These are phyloP conservation scores for Tetraneura akinire DNA, from an alignment of 1,140 invertebrate genomes.

Conservation along the genomic window DNA sequence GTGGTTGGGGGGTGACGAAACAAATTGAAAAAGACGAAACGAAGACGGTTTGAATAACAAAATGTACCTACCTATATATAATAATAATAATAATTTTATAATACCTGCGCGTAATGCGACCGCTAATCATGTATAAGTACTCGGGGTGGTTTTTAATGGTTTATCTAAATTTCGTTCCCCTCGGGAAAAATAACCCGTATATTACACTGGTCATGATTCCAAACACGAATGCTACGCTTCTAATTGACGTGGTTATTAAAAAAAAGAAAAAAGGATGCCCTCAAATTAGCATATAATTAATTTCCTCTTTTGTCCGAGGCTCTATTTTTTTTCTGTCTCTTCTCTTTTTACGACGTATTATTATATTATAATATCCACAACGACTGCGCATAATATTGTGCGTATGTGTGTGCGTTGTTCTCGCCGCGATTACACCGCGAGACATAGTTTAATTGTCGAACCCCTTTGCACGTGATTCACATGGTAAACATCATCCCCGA, in stretches of 20 bases:
- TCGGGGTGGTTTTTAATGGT: neutral
- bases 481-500: slow-evolving; percentile 22
- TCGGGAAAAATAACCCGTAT: neutral
- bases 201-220: neutral
- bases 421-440: slow-evolving; percentile 23
- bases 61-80: no score
- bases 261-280: neutral
- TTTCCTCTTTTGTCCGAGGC: slow-evolving; percentile 10
- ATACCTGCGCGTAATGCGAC: no score
- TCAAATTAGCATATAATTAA: slow-evolving; percentile 36
- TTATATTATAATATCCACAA: neutral
- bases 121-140: neutral
- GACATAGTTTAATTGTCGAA: slow-evolving; percentile 41
- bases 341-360: neutral
- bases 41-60: no score
- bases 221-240: neutral
- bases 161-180: neutral
- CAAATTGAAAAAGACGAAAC: neutral
- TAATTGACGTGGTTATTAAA: slow-evolving; percentile 23
- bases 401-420: neutral
- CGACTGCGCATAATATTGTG: neutral
- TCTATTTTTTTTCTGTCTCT: neutral
- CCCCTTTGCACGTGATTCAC: slow-evolving; percentile 37
- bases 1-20: neutral
- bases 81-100: no score